Conservation (phyloP, 1,140 invertebrate genomes). For the Zaprionus gabonicus region DNA sequence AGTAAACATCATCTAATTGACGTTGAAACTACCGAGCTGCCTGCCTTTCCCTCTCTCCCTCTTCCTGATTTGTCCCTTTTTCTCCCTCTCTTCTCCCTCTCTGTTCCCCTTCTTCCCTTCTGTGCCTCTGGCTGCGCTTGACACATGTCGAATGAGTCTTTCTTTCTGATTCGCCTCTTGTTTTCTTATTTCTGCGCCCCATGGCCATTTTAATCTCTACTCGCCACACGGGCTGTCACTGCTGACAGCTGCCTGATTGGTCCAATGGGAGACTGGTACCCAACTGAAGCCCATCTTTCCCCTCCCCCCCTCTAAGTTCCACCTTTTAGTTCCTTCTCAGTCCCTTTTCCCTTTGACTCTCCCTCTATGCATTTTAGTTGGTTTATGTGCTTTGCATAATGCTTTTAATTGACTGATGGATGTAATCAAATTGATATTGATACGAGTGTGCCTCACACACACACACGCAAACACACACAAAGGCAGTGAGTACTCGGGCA, state of each 20-base stretch:
- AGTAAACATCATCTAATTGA: constrained; percentile 80
- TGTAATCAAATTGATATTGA: constrained; percentile 52
- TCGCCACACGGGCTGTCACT: constrained; percentile 49
- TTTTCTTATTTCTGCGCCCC: constrained; percentile 17
- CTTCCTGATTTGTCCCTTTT: neutral
- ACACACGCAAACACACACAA: neutral
- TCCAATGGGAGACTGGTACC: constrained; percentile 33
- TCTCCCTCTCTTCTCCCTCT: neutral
- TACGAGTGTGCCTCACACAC: constrained; percentile 11
- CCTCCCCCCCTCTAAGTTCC: neutral
- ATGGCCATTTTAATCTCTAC: constrained; percentile 41
- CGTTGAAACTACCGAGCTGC: constrained; percentile 66
- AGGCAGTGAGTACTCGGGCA: neutral
- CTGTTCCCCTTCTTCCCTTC: neutral
- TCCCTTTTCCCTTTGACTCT: neutral
- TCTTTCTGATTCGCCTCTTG: constrained; percentile 4
- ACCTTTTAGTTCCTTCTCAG: neutral
- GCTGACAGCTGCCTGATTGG: constrained; percentile 62
- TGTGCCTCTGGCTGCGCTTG: constrained; percentile 29
- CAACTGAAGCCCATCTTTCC: neutral
- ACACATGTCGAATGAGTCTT: constrained; percentile 46
- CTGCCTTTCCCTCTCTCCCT: constrained; percentile 5
- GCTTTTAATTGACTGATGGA: constrained; percentile 57
- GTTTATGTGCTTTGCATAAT: constrained; percentile 53
- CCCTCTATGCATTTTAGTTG: constrained; percentile 22